phyloP scores from a whole-genome alignment of 2,797 vertebrate genomes.

The Nannoperca australis region DNA sequence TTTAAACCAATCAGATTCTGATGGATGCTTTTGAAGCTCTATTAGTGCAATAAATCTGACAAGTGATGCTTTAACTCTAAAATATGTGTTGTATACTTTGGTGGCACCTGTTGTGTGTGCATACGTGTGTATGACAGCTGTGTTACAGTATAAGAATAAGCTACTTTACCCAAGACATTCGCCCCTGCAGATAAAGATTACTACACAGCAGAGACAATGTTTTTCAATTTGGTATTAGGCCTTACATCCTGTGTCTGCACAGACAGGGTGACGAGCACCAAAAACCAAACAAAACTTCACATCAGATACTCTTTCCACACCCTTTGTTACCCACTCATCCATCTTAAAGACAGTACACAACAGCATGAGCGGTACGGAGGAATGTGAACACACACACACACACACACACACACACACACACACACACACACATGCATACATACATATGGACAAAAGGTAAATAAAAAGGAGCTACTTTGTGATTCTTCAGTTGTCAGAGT shows the following conservation, averaged over 20 bases:
- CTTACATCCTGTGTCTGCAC: slow-evolving; percentile 39
- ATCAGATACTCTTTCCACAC: slow-evolving; percentile 16
- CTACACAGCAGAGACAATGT: neutral
- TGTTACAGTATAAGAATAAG: slow-evolving; percentile 9
- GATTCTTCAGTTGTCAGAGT: slow-evolving; percentile 31
- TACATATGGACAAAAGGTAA: neutral
- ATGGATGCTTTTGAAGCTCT: neutral
- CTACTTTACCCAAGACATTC: slow-evolving; percentile 30
- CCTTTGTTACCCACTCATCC: slow-evolving; percentile 14
- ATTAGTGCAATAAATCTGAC: neutral
- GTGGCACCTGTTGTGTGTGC: slow-evolving; percentile 4
- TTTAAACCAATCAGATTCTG: neutral
- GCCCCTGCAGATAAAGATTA: slow-evolving; percentile 33
- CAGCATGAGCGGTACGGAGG: neutral
- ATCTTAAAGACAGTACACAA: slow-evolving; percentile 17
- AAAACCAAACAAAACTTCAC: slow-evolving; percentile 39
- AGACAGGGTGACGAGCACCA: slow-evolving; percentile 37
- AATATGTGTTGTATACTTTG: neutral
- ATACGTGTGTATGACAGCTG: neutral
- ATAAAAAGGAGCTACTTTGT: slow-evolving; percentile 29
- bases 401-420: neutral
- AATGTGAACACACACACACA: slow-evolving; percentile 21
- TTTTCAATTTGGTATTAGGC: slow-evolving; percentile 46
- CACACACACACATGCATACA: neutral
- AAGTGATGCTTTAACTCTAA: slow-evolving; percentile 1